Evolutionary conservation across 1,140 invertebrate species (phyloP).

Genomic region (Anadara kagoshimensis): DNA sequence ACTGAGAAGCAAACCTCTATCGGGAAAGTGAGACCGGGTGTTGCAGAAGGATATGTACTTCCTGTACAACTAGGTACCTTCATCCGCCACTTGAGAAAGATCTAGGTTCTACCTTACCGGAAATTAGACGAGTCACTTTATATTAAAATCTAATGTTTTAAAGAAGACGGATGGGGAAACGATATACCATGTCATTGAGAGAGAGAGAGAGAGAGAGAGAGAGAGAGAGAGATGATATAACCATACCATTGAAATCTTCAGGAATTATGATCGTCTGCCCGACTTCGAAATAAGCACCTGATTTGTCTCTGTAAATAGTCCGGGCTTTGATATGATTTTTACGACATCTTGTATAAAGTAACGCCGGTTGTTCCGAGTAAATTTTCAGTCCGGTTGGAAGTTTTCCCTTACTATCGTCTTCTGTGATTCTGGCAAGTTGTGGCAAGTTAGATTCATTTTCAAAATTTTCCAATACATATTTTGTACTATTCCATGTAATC

Average conservation of each 20-base stretch:
- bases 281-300: slow-evolving; percentile 59
- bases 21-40: no score
- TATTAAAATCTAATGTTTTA: no score
- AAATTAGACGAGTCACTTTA: no score
- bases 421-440: slow-evolving; percentile 36
- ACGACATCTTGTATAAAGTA: slow-evolving; percentile 38
- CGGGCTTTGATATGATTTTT: slow-evolving; percentile 47
- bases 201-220: no score
- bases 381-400: slow-evolving; percentile 52
- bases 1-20: no score
- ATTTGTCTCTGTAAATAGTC: slow-evolving; percentile 59
- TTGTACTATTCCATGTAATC: slow-evolving; percentile 30
- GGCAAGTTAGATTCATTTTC: slow-evolving; percentile 48
- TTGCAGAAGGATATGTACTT: no score
- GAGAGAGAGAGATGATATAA: no score
- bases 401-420: slow-evolving; percentile 9
- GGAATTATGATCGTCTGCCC: slow-evolving; percentile 65
- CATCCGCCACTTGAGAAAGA: no score
- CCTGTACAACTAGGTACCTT: no score
- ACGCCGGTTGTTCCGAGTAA: slow-evolving; percentile 55
- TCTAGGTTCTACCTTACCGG: no score
- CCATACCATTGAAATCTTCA: slow-evolving; percentile 59
- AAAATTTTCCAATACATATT: slow-evolving; percentile 21
- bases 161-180: no score
- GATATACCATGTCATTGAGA: no score